Base-by-base conservation (phyloP, 2,888 invertebrate species). In the Drosophila kuntzei region DNA sequence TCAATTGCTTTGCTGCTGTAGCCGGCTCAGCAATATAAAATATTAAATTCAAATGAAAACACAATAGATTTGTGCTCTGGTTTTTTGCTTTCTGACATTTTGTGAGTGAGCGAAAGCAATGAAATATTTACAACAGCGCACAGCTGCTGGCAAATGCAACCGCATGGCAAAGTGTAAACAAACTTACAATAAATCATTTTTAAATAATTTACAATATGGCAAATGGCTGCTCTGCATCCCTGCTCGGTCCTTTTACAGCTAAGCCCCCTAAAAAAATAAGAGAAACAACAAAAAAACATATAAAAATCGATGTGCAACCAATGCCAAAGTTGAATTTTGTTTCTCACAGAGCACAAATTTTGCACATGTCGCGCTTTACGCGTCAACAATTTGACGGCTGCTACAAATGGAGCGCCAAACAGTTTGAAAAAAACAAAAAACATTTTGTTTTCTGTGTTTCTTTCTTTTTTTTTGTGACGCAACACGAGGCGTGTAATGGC, bases 181-280 rank as follows among this genome's bases (percentile, higher is more conserved):
- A 73, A 74, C 86, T 83, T 86, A 83, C 76, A 78, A 83, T 83
- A 83, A 83, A 83, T 84, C 86, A 86, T 76, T 83, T 83, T 86
- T 83, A 72, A 84, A 84, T 86, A 76, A 86, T 84, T 84, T 76
- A 83, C 73, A 85, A 83, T 78, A 72, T 72, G 78, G 54, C 70
- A 64, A 65, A 69, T 44, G 51, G 55, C 44, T 43, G 37, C 14
- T n/a, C 12, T 18, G 39, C 8, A 7, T 25, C 16, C 20, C 12
- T 9, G 12, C 51, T 43, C 46, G 16, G 1, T 9, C n/a, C 11
- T 9, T n/a, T 1, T 7, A 25, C 22, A 16, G 6, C 41, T 25
- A 43, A 39, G 32, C 36, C 32, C 22, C 7, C 11, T 16, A 7
- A 14, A 7, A 51, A 37, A 20, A 20, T 16, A n/a, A 11, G 32